Evolutionary conservation across 2,888 invertebrate genomes (phyloP), one percentile per base, ranked within the genome.

Genomic region (Pyrgus malvae): DNA sequence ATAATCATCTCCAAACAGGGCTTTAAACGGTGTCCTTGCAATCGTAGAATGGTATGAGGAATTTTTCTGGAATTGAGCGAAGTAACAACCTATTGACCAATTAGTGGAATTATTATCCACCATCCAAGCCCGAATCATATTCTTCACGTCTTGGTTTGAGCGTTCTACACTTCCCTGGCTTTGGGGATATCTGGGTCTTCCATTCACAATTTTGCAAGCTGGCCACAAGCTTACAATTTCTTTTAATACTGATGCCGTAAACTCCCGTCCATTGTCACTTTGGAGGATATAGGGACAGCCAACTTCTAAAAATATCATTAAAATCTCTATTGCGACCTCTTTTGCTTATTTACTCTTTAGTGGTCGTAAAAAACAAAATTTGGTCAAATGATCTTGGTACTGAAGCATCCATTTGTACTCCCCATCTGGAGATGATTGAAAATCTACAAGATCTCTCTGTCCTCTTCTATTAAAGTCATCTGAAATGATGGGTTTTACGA

Each of bases 361-460:
- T n/a, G n/a, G n/a, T n/a, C n/a, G n/a, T n/a, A n/a, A n/a, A n/a
- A n/a, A n/a, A 5, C 60, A 16, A 65, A 72, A 77, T 66, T 78
- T 79, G 21, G 74, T 75, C 0, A 48, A 45, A 58, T 74, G 65
- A 45, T 78, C 77, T 55, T 76, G 73, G 51, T 74, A 77, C 17
- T 66, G 63, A 16, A 77, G 33, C 1, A 78, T 49, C 68, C 70
- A 77, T 60, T 74, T 76, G 58, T 65, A 78, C 12, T 73, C 66
- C 4, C 65, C 65, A 58, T 72, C 70, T 14, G 71, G 64, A 42
- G 62, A 53, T 23, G 70, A 66, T 51, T 74, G 63, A 21, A 63
- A 49, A 29, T 44, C 27, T 25, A 79, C 59, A 6, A 77, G 46
- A 58, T 75, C 73, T 8, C 75, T 61, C 51, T 72, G 73, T 41